A percentile compares a stretch with the other conserved stretches of the same genome.
These are phyloP conservation scores for Ricordea florida DNA, from an alignment of 92 coral and sea anemone species.

Conservation along the genomic window DNA sequence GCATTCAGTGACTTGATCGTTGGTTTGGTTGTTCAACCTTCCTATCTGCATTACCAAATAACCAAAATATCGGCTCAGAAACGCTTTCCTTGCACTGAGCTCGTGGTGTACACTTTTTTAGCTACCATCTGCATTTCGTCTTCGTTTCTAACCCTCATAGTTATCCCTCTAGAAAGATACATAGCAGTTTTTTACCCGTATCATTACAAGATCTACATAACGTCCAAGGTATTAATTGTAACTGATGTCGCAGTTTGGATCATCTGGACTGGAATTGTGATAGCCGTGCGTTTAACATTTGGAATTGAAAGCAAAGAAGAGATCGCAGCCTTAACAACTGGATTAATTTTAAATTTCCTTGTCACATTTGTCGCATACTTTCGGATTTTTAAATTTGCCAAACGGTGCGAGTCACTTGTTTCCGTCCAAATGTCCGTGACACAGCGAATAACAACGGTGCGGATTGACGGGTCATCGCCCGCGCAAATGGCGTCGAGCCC, in stretches of 20 bases:
- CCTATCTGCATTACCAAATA: conserved; percentile 52
- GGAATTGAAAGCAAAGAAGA: conserved; percentile 33
- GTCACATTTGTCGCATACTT: conserved; percentile 37
- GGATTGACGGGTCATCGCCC: too few species aligned
- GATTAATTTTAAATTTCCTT: conserved; percentile 18
- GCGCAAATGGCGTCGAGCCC: not conserved
- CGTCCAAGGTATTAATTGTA: not conserved
- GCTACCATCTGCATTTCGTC: conserved; percentile 51
- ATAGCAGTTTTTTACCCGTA: conserved; percentile 59
- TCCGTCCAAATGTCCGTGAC: not conserved
- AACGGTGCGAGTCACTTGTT: conserved; percentile 1
- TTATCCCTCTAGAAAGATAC: conserved; percentile 53
- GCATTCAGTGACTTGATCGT: conserved; percentile 57
- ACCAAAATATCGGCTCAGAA: conserved; percentile 13
- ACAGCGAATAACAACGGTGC: too few species aligned
- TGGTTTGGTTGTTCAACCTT: conserved; percentile 53
- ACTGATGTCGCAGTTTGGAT: conserved; percentile 28
- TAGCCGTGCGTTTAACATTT: conserved; percentile 28
- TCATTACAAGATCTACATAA: conserved; percentile 36
- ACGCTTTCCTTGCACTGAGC: conserved; percentile 34
- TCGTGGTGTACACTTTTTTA: conserved; percentile 40
- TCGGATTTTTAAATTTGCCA: conserved; percentile 31
- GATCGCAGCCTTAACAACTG: conserved; percentile 14
- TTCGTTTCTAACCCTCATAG: conserved; percentile 46
- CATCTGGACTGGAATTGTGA: conserved; percentile 27